Evolutionary conservation across 2,113 vertebrate genomes (phyloP), one percentile per base, ranked within the genome.

Genomic region (Pituophis catenifer): DNA sequence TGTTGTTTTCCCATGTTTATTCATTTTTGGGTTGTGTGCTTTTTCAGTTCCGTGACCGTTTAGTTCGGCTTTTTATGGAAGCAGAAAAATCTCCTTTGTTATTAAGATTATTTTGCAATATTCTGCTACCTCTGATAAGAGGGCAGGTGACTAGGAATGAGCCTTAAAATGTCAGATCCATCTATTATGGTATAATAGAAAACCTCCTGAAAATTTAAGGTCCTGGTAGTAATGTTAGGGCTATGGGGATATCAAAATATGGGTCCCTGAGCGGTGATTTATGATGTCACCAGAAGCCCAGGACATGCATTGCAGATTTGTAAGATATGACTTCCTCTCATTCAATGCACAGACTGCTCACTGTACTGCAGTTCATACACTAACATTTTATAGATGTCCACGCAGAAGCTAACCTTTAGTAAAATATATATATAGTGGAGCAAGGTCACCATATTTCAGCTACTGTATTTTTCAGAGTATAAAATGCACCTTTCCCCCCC

Each of bases 101-200:
- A 26, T 52, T 90, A 65, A 50, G 89, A 13, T 23, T 33, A 48
- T 89, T 89, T 94, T 88, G 75, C 81, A 92, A 89, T 48, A n/a
- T 59, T 59, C 48, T 87, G 91, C 33, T 58, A 57, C 48, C 86
- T 38, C 1, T 44, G 38, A 21, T 85, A 48, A 94, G 53, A 93
- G 65, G 29, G 2, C 59, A 89, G 24, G 26, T 57, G 24, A 26
- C n/a, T 10, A 0, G 0, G 0, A 1, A n/a, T 62, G 17, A 75
- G 87, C 50, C 65, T 93, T 44, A 59, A 94, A 95, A 94, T 90
- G 38, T 89, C 94, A 93, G 38, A 59, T 91, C 65, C 50, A 81
- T 15, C n/a, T 90, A 89, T 93, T 95, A 93, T 62, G 48, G 8
- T 50, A 5, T 58, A 90, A 58, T 50, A 88, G 57, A 54, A 26